Evolutionary conservation across 2,888 invertebrate species (phyloP), one percentile per base, ranked within the genome.

Genomic region (Drosophila limbata): DNA sequence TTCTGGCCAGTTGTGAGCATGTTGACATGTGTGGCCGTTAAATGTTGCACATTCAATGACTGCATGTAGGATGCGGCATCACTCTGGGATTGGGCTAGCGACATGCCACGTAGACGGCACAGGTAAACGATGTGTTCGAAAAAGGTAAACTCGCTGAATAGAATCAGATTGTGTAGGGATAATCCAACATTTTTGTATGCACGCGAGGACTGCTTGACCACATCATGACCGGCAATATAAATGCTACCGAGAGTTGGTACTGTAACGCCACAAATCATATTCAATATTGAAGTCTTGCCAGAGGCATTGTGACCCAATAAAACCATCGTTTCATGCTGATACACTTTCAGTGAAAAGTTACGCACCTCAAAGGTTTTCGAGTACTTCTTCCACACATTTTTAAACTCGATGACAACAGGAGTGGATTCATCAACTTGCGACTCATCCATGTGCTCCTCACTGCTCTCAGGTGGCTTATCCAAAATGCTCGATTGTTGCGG

Each of bases 301-400:
- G 73, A 63, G 0, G 74, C 53, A 61, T 88, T 84, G 13, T 72
- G 70, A 0, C 88, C 88, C 3, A 88, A 50, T 0, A 84, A 19
- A 0, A 69, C 74, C 0, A 82, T 25, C 4, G 79, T 17, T 8
- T 88, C 82, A 11, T 69, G 68, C 5, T 66, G 11, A 19, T 65
- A 57, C 3, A 84, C 68, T 1, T 52, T 62, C 0, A 84, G 19
- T 0, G 71, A 69, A 25, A 88, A 66, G 13, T 59, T 42, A 1
- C 56, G 50, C 0, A 84, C 42, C n/a, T 64, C 77, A 59, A 37
- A 68, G 0, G 4, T 9, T 1, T 62, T 67, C 0, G 1, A 9
- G 28, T 44, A 77, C 35, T 62, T 82, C n/a, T 77, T 70, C 69
- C 62, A 82, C 6, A 84, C 75, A 0, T 48, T 48, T 1, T 39